Percentiles rank a stretch among this genome's conserved stretches.
Evolutionary conservation across 2,888 invertebrate genomes (phyloP).

Genomic region (Esperia sulphurella): DNA sequence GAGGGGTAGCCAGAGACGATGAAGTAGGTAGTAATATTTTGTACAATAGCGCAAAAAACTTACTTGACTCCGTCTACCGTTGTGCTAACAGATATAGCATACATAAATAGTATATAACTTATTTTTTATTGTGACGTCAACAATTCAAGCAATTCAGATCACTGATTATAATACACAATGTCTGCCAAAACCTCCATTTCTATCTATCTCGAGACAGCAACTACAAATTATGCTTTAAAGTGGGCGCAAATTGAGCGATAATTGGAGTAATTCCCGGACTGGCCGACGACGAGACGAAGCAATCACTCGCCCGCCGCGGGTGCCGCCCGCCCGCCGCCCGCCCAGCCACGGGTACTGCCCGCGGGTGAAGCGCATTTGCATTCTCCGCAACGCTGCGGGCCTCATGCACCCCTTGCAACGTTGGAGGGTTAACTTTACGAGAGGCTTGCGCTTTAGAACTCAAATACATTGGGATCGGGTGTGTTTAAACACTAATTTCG

Average conservation of each 20-base stretch:
- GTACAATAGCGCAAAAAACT: no score
- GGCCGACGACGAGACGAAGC: conserved; percentile 2
- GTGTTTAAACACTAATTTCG: no score
- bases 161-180: no score
- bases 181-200: background rate
- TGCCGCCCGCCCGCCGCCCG: background rate
- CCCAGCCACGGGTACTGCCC: background rate
- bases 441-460: no score
- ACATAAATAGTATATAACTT: no score
- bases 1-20: no score
- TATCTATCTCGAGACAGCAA: conserved; percentile 7
- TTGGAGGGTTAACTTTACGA: background rate
- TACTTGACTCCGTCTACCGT: no score
- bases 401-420: background rate
- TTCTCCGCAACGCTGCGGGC: background rate
- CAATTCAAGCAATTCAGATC: no score
- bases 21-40: no score
- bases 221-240: conserved; percentile 11
- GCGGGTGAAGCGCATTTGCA: background rate
- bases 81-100: no score
- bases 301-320: background rate
- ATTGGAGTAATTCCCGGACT: conserved; percentile 17
- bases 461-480: no score
- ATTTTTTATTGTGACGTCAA: no score
- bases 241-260: conserved; percentile 18